Conservation (phyloP, 2,797 vertebrate genomes). For the Syncerus caffer region DNA sequence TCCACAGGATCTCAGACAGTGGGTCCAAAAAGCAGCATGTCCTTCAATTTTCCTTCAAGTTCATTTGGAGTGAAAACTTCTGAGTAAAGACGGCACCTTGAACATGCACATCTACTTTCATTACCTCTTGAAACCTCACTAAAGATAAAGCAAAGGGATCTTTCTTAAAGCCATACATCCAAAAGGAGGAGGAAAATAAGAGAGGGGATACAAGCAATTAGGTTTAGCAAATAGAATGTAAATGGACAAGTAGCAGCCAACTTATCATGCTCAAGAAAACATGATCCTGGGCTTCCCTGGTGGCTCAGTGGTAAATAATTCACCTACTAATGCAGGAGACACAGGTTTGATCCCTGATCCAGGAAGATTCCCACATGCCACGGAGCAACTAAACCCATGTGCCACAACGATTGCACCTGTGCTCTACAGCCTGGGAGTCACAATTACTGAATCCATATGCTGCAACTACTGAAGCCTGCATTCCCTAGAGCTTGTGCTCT, state of each 20-base stretch:
- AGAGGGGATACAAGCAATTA: not conserved
- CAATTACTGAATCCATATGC: not conserved
- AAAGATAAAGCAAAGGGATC: not conserved
- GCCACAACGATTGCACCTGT: not conserved
- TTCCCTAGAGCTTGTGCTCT: not conserved
- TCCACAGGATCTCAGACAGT: not conserved
- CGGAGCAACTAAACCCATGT: not conserved
- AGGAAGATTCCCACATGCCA: not conserved
- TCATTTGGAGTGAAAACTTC: not conserved
- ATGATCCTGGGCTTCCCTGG: not conserved
- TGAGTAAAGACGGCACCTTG: not conserved
- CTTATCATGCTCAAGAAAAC: not conserved
- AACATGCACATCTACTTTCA: not conserved
- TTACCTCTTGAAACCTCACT: not conserved
- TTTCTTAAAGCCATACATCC: not conserved
- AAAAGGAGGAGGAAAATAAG: not conserved
- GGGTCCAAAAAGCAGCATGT: not conserved
- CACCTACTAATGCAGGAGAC: not conserved
- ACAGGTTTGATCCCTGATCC: not conserved
- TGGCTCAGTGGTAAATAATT: not conserved
- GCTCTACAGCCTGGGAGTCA: not conserved
- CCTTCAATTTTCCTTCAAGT: slow-evolving; percentile 1
- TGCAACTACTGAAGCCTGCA: not conserved
- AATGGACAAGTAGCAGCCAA: not conserved
- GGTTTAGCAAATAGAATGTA: not conserved